These are phyloP conservation scores for Gryllus bimaculatus DNA, from an alignment of 1,140 invertebrate genomes.

Conservation along the genomic window DNA sequence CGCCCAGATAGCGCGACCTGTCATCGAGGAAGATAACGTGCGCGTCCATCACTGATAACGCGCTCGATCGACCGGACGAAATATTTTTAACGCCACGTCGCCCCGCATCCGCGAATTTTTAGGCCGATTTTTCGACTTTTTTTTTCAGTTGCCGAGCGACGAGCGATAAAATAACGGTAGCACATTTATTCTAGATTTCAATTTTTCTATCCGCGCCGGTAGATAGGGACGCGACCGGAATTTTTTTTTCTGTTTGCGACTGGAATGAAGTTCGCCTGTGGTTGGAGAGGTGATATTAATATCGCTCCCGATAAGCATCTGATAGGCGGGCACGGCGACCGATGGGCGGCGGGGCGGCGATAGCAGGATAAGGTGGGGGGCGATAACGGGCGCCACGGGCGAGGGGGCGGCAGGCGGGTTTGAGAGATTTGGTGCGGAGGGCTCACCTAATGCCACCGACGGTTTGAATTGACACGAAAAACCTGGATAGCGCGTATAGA, in stretches of 20 bases:
- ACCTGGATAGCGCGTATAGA: not conserved
- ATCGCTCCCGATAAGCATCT: not conserved
- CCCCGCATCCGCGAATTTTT: not conserved
- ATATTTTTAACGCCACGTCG: not conserved
- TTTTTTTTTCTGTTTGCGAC: not conserved
- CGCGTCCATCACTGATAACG: not conserved
- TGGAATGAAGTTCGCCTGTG: not conserved
- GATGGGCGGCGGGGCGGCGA: not conserved
- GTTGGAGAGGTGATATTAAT: not conserved
- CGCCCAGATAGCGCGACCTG: not conserved
- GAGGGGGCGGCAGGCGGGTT: not conserved
- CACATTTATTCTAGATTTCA: conserved; percentile 5
- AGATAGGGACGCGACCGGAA: not conserved
- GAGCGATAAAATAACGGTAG: not conserved
- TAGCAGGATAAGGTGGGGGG: not conserved
- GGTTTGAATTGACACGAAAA: not conserved
- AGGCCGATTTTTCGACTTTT: not conserved
- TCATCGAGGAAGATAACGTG: not conserved
- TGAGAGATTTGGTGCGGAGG: not conserved
- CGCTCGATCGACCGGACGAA: not conserved
- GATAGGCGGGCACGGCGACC: not conserved
- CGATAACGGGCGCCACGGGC: not conserved
- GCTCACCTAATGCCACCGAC: not conserved
- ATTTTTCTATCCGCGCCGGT: not conserved
- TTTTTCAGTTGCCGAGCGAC: not conserved